Percentiles rank a stretch among this genome's conserved stretches.
These are phyloP conservation scores for Calypte anna DNA, from an alignment of 2,113 vertebrate species.

Conservation along the genomic window DNA sequence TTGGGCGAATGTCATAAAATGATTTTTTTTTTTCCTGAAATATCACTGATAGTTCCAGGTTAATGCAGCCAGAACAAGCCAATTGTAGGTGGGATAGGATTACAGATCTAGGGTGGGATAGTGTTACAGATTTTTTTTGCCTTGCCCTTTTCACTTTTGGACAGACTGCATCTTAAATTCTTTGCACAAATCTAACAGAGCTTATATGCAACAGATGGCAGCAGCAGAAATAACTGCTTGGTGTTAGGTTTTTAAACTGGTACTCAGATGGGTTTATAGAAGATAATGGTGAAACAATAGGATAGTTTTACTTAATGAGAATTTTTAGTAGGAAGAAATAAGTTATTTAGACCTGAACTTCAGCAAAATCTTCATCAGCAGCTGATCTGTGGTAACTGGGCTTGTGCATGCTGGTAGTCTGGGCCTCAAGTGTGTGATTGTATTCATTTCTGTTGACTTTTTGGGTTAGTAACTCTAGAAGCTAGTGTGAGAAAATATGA, in stretches of 20 bases:
- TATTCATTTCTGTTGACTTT: neutral
- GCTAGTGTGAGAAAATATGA: neutral
- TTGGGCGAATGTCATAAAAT: neutral
- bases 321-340: conserved; percentile 2
- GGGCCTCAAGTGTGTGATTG: neutral
- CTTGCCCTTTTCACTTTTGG: conserved; percentile 54
- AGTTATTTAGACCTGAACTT: neutral
- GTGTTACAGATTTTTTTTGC: neutral
- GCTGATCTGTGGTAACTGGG: neutral
- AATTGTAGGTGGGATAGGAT: conserved; percentile 3
- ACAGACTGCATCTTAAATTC: conserved; percentile 33
- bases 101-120: neutral
- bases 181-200: conserved; percentile 10
- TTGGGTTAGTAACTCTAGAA: neutral
- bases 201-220: conserved; percentile 52
- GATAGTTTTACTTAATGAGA: conserved; percentile 38
- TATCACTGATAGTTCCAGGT: conserved; percentile 25
- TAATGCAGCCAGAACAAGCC: conserved; percentile 4
- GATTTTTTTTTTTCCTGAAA: conserved; percentile 47
- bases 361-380: neutral
- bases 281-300: conserved; percentile 35
- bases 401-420: neutral
- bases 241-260: conserved; percentile 51
- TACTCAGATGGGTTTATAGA: conserved; percentile 12
- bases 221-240: conserved; percentile 44